Evolutionary conservation across 2,888 invertebrate genomes (phyloP), one percentile per base, ranked within the genome.

Genomic region (Brenthis daphne): DNA sequence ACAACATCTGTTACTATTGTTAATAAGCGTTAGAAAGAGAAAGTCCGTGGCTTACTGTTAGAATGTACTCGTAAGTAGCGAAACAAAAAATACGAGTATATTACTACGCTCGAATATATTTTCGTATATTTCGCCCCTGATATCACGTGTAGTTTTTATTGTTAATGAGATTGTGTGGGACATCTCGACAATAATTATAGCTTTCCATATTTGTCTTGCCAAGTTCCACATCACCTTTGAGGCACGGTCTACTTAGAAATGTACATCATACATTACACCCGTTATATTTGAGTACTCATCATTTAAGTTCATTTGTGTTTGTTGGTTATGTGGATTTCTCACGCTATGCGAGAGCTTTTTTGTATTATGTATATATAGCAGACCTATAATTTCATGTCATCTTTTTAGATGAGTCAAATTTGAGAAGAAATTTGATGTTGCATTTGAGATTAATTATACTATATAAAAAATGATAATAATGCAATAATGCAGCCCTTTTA

Each of bases 221-320:
- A 33, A 67, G 20, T 43, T 60, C 55, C 16, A 47, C 33, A 64
- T 51, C 24, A 57, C 57, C 53, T 68, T 57, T 57, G 63, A 60
- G 54, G 51, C 61, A 60, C 55, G 67, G 48, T 68, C 68, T 57
- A 68, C 68, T 67, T 63, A 63, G 57, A 57, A 68, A 64, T 13
- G 68, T 64, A 64, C 56, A 63, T 60, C 51, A 47, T 64, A 64
- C 53, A 64, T 64, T 47, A 68, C 37, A 48, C 43, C 68, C 57
- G 68, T 68, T 68, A 58, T 64, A 64, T 68, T 68, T 68, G 58
- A 68, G 58, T 64, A 58, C 37, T 37, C 48, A 55, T 63, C 47
- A 60, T 68, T 51, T 48, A 8, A 64, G 58, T 33, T 14, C 58
- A 60, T 68, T 64, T 64, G 47, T 48, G 43, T 43, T 58, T 29